phyloP scores from a whole-genome alignment of 2,797 vertebrate genomes.

The Alfaro cultratus region DNA sequence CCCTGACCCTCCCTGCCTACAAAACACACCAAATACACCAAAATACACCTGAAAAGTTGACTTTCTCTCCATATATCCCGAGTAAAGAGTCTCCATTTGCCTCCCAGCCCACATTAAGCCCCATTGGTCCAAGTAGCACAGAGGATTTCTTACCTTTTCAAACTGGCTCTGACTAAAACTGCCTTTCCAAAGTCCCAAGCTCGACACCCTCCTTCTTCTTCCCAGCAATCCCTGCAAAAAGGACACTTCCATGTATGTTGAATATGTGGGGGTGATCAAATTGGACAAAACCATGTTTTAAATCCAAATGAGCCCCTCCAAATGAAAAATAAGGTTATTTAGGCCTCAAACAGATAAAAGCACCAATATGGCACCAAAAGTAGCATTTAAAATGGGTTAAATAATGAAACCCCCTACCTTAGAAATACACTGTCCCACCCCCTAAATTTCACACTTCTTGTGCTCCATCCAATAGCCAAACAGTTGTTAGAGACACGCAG shows the following conservation, averaged over 20 bases:
- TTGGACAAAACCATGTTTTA: conserved; percentile 63
- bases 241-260: conserved; percentile 85
- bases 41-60: conserved; percentile 60
- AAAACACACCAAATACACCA: conserved; percentile 46
- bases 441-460: conserved; percentile 72
- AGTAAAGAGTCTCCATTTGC: conserved; percentile 30
- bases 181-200: conserved; percentile 68
- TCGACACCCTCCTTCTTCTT: conserved; percentile 84
- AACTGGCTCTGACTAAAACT: conserved; percentile 39
- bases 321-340: conserved; percentile 49
- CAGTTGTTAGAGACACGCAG: conserved; percentile 55
- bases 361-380: conserved; percentile 53
- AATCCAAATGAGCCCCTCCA: conserved; percentile 42
- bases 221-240: conserved; percentile 87
- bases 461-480: conserved; percentile 73
- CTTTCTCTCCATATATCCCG: conserved; percentile 40
- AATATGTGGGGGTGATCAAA: conserved; percentile 82
- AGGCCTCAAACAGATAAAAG: not conserved
- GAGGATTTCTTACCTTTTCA: conserved; percentile 79
- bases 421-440: conserved; percentile 64
- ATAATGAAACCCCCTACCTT: conserved; percentile 59
- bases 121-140: conserved; percentile 39
- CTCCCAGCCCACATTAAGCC: conserved; percentile 48
- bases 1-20: conserved; percentile 67
- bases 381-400: conserved; percentile 36